A percentile compares a stretch with the other conserved stretches of the same genome.
phyloP scores from a whole-genome alignment of 2,113 vertebrate genomes.

The Eleginops maclovinus region DNA sequence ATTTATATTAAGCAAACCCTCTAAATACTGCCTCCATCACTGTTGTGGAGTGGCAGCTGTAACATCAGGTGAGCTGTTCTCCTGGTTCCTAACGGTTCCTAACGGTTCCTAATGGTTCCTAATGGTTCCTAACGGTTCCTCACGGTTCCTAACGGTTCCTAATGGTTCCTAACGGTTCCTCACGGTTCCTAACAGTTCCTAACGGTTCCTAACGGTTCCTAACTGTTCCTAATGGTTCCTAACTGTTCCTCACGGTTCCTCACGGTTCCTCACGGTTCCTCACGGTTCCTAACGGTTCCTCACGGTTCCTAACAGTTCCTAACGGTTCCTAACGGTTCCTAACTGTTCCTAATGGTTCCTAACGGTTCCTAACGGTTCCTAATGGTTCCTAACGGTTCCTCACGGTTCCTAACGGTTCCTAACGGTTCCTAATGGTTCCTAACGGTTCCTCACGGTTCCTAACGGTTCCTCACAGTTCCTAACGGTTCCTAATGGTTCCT shows the following conservation, averaged over 20 bases:
- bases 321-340: constrained; percentile 29
- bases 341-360: too few species aligned
- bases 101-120: constrained; percentile 29
- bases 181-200: too few species aligned
- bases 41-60: background rate
- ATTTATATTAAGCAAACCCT: too few species aligned
- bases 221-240: too few species aligned
- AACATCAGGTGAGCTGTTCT: constrained; percentile 46
- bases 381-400: constrained; percentile 32
- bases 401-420: too few species aligned
- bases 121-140: constrained; percentile 32
- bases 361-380: constrained; percentile 29
- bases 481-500: constrained; percentile 32
- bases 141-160: constrained; percentile 29
- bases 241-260: too few species aligned
- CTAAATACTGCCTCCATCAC: too few species aligned
- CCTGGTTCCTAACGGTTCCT: constrained; percentile 33
- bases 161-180: constrained; percentile 32
- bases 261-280: constrained; percentile 26
- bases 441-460: constrained; percentile 29
- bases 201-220: constrained; percentile 29
- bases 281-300: constrained; percentile 29
- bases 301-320: too few species aligned
- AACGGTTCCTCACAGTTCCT: constrained; percentile 26
- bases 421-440: constrained; percentile 32